Percentiles rank a stretch among this genome's conserved stretches.
Conservation (phyloP, 2,888 invertebrate genomes). For the Lasioglossum vierecki region DNA sequence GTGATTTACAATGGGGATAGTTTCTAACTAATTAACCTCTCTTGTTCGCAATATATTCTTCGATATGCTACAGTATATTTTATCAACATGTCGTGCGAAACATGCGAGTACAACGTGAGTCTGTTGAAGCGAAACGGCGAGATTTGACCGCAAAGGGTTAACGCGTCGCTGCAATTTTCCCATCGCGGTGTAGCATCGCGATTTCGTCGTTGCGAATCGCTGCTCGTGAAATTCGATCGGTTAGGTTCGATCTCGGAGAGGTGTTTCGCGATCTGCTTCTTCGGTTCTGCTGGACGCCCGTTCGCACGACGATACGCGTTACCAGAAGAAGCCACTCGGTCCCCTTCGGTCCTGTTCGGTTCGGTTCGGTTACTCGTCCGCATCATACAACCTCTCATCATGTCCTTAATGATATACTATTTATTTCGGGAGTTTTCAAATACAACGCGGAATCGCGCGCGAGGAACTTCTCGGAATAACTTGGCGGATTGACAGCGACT, state of each 20-base stretch:
- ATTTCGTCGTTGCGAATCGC: background rate
- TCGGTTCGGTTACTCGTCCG: background rate
- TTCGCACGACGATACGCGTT: slow-evolving; percentile 9
- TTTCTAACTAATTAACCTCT: background rate
- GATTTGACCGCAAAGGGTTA: background rate
- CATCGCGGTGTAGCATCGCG: background rate
- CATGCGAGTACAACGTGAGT: background rate
- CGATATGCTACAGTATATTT: too few relatives aligned
- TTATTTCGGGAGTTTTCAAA: slow-evolving; percentile 14
- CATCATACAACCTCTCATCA: background rate
- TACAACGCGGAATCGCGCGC: background rate
- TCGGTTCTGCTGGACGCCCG: background rate
- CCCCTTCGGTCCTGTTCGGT: background rate
- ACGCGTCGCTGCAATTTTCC: slow-evolving; percentile 6
- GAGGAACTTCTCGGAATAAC: slow-evolving; percentile 7
- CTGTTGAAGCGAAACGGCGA: background rate
- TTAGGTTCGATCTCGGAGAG: background rate
- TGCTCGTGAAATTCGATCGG: slow-evolving; percentile 10
- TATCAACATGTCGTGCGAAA: background rate
- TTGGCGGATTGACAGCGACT: background rate
- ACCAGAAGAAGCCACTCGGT: background rate
- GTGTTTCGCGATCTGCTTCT: background rate
- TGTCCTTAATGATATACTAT: background rate
- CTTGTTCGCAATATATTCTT: background rate
- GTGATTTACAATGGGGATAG: background rate